phyloP scores from a whole-genome alignment of 2,113 vertebrate species.

The Azemiops feae region DNA sequence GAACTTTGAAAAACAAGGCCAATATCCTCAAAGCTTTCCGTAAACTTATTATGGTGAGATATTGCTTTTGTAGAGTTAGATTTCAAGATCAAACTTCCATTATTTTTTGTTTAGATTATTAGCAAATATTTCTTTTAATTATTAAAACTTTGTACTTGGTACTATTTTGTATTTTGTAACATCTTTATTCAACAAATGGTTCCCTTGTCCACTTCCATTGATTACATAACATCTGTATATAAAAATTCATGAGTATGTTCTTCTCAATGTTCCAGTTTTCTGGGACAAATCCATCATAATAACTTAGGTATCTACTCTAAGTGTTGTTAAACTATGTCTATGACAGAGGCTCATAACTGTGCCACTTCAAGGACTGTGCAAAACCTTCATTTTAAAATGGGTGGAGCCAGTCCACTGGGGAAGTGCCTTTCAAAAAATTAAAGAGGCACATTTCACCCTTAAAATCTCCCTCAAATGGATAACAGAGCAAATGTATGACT shows the following conservation, averaged over 20 bases:
- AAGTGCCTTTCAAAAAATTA: too few relatives aligned
- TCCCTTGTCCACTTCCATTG: background rate
- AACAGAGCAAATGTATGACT: too few relatives aligned
- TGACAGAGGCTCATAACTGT: too few relatives aligned
- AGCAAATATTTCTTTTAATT: background rate
- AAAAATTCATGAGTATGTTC: conserved; percentile 9
- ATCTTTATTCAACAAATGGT: background rate
- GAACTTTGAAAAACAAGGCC: background rate
- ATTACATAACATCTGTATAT: conserved; percentile 8
- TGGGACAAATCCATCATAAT: background rate
- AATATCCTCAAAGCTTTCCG: background rate
- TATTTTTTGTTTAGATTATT: background rate
- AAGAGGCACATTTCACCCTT: too few relatives aligned
- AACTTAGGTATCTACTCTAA: background rate
- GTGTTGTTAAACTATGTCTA: background rate
- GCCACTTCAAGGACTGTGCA: too few relatives aligned
- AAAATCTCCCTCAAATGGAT: too few relatives aligned
- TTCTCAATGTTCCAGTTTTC: background rate
- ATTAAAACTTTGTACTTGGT: background rate
- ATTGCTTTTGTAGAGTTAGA: conserved; percentile 2
- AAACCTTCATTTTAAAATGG: too few relatives aligned
- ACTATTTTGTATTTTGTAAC: background rate
- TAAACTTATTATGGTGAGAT: background rate
- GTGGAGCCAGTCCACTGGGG: too few relatives aligned
- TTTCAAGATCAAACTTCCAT: background rate